Evolutionary conservation across 1,140 invertebrate species (phyloP).

Genomic region (Schmidtea mediterranea): DNA sequence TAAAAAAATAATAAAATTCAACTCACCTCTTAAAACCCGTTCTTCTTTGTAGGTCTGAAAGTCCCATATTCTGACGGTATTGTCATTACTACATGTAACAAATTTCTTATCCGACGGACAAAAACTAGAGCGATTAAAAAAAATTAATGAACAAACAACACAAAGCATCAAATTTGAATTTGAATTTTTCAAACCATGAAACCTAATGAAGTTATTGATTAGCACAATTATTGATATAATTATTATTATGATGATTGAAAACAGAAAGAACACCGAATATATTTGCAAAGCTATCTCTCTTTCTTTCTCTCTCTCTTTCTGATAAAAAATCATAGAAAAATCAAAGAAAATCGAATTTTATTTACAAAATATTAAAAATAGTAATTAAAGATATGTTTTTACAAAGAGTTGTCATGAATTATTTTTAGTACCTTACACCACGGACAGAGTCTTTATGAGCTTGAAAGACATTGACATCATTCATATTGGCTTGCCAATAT

Average conservation of each 20-base stretch:
- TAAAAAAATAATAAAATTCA: constrained; percentile 35
- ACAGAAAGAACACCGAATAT: neutral
- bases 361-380: neutral
- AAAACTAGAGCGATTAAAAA: constrained; percentile 42
- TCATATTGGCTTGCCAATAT: constrained; percentile 99
- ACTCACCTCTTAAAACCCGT: constrained; percentile 55
- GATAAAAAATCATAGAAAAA: neutral
- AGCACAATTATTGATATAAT: neutral
- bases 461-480: constrained; percentile 99
- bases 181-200: neutral
- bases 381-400: neutral
- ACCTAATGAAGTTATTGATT: neutral
- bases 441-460: constrained; percentile 96
- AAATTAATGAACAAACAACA: constrained; percentile 3
- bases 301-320: neutral
- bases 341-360: too few relatives aligned
- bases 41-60: constrained; percentile 88
- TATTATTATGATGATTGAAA: neutral
- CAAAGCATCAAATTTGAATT: constrained; percentile 2
- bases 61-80: constrained; percentile 89
- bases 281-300: neutral
- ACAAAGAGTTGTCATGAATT: neutral
- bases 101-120: constrained; percentile 93
- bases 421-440: constrained; percentile 50
- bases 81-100: constrained; percentile 93